Evolutionary conservation across 2,888 invertebrate species (phyloP).

Genomic region (Prenolepis imparis): DNA sequence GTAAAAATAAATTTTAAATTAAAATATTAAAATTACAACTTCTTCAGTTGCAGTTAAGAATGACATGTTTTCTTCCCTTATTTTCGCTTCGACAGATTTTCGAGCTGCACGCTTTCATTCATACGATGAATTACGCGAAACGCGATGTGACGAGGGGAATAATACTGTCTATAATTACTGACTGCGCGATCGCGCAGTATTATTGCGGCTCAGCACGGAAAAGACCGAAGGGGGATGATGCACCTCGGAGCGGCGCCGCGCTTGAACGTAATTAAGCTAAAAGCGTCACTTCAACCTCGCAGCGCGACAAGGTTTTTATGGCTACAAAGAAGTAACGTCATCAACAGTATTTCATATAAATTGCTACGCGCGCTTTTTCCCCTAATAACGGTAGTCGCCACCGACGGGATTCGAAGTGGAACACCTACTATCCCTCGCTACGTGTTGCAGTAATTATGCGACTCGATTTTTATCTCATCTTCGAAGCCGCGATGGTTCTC

Average conservation of each 20-base stretch:
- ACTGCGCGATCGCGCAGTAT: conserved; percentile 42
- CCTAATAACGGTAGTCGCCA: conserved; percentile 41
- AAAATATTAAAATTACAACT: too few relatives aligned
- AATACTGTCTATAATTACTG: conserved; percentile 48
- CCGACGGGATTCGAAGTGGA: conserved; percentile 31
- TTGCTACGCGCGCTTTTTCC: conserved; percentile 57
- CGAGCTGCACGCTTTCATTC: conserved; percentile 29
- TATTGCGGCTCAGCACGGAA: conserved; percentile 48
- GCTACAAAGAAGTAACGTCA: conserved; percentile 54
- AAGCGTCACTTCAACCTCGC: conserved; percentile 52
- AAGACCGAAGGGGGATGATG: conserved; percentile 23
- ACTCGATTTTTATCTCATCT: conserved; percentile 45
- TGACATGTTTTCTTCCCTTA: background rate
- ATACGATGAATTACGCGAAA: conserved; percentile 40
- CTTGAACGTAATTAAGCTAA: conserved; percentile 55
- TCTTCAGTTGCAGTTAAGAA: conserved; percentile 2
- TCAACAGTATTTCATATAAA: conserved; percentile 56
- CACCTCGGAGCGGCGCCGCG: conserved; percentile 39
- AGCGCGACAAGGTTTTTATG: conserved; percentile 53
- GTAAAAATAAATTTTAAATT: too few relatives aligned
- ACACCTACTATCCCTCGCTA: conserved; percentile 13
- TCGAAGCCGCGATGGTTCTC: background rate
- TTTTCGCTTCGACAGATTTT: conserved; percentile 28
- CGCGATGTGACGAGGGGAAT: conserved; percentile 30
- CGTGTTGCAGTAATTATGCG: conserved; percentile 38